Percentiles rank a stretch among this genome's conserved stretches.
phyloP scores from a whole-genome alignment of 1,140 invertebrate genomes.

The Rhyacophila brunnea region DNA sequence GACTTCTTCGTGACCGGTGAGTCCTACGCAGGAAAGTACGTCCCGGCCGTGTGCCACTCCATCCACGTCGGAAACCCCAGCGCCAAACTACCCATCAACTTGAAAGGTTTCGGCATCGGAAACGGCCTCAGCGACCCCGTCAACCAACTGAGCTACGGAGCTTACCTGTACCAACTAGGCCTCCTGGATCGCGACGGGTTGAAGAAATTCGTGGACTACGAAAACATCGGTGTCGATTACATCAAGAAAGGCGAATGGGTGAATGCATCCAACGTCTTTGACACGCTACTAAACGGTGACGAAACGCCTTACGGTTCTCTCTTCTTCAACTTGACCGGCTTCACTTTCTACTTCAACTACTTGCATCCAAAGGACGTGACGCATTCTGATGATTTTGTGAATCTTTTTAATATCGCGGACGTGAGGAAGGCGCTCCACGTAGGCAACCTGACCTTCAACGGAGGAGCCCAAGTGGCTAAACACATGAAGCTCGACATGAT shows the following conservation, averaged over 20 bases:
- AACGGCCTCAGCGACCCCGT: slow-evolving; percentile 82
- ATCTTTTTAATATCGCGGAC: slow-evolving; percentile 60
- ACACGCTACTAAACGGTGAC: slow-evolving; percentile 71
- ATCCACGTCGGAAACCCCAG: slow-evolving; percentile 64
- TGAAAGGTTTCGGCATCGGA: slow-evolving; percentile 78
- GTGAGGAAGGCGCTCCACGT: slow-evolving; percentile 78
- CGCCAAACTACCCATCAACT: slow-evolving; percentile 60
- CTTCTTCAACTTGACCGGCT: slow-evolving; percentile 79
- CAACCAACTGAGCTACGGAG: slow-evolving; percentile 75
- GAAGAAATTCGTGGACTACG: slow-evolving; percentile 60
- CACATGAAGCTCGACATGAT: slow-evolving; percentile 78
- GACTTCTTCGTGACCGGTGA: slow-evolving; percentile 82
- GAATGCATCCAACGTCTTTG: slow-evolving; percentile 69
- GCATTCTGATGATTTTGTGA: slow-evolving; percentile 45
- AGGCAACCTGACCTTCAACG: slow-evolving; percentile 71
- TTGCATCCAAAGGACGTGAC: slow-evolving; percentile 56
- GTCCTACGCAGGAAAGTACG: slow-evolving; percentile 85
- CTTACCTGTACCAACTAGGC: slow-evolving; percentile 80
- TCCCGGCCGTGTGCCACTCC: slow-evolving; percentile 73
- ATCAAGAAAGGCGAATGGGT: slow-evolving; percentile 64
- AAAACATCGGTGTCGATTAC: slow-evolving; percentile 56
- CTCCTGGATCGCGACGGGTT: slow-evolving; percentile 68
- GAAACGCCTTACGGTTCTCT: slow-evolving; percentile 59
- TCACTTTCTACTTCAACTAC: slow-evolving; percentile 79
- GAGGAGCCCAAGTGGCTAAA: slow-evolving; percentile 60